Conservation (phyloP, 1,140 invertebrate genomes). For the Proctacanthus coquilletti region DNA sequence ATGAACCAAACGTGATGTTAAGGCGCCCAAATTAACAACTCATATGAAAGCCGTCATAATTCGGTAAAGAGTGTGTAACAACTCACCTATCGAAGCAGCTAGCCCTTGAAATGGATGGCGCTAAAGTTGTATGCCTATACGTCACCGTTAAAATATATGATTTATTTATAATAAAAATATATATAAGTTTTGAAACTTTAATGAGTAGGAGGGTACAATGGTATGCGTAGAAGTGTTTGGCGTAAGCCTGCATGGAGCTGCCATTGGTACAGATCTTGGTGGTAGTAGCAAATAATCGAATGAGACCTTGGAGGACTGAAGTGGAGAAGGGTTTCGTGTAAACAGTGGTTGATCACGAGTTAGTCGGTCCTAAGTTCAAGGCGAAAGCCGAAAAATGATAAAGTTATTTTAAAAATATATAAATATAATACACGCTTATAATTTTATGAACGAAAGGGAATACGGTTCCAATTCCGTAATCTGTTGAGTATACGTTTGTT, state of each 20-base stretch:
- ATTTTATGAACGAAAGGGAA: conserved; percentile 41
- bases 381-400: conserved; percentile 42
- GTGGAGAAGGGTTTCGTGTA: conserved; percentile 79
- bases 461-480: conserved; percentile 58
- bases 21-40: conserved; percentile 42
- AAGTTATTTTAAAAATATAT: too few relatives aligned
- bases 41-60: conserved; percentile 36
- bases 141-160: conserved; percentile 33
- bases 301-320: conserved; percentile 67
- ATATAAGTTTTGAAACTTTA: conserved; percentile 31
- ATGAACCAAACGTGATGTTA: conserved; percentile 66
- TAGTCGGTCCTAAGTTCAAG: conserved; percentile 66
- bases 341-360: conserved; percentile 78
- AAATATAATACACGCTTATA: background rate
- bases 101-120: conserved; percentile 82
- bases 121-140: conserved; percentile 59
- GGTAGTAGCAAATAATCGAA: conserved; percentile 74
- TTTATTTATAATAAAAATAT: conserved; percentile 9
- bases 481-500: conserved; percentile 30
- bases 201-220: conserved; percentile 55
- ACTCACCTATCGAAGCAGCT: conserved; percentile 71
- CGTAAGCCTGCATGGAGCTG: conserved; percentile 59
- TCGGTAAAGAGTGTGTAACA: conserved; percentile 81
- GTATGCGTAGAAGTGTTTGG: too few relatives aligned
- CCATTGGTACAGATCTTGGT: conserved; percentile 71